A percentile compares a stretch with the other conserved stretches of the same genome.
These are phyloP conservation scores for Zophobas atratus DNA, from an alignment of 1,140 invertebrate species.

Conservation along the genomic window DNA sequence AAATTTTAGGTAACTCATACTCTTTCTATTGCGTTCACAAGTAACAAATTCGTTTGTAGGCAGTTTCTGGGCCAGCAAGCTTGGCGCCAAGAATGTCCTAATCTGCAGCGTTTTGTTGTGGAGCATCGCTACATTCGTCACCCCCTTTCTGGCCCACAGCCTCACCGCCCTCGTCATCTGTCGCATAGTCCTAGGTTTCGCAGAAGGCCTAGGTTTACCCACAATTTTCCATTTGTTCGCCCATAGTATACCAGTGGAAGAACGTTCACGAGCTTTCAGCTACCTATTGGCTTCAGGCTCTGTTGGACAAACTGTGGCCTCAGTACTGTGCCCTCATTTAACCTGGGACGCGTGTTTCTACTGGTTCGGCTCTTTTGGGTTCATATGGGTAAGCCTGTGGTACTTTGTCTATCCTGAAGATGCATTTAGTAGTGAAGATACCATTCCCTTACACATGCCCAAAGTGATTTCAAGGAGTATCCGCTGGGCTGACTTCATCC, in stretches of 20 bases:
- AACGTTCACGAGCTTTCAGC: conserved; percentile 83
- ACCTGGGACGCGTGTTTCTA: conserved; percentile 82
- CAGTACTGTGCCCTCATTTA: conserved; percentile 79
- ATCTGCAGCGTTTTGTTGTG: conserved; percentile 82
- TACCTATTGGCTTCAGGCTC: conserved; percentile 84
- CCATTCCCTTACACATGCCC: conserved; percentile 78
- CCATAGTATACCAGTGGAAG: conserved; percentile 81
- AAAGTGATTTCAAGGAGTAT: conserved; percentile 73
- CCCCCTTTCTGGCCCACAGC: conserved; percentile 79
- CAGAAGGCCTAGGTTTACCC: conserved; percentile 82
- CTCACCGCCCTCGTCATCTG: conserved; percentile 76
- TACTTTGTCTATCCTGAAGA: conserved; percentile 75
- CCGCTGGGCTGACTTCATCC: conserved; percentile 79
- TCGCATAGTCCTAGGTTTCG: conserved; percentile 80
- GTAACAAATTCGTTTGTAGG: conserved; percentile 73
- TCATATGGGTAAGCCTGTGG: conserved; percentile 82
- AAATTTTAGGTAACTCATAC: conserved; percentile 67
- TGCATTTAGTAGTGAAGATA: conserved; percentile 71
- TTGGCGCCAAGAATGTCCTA: conserved; percentile 82
- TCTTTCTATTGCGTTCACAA: too few relatives aligned
- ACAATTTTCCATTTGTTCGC: conserved; percentile 88
- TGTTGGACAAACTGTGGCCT: conserved; percentile 84
- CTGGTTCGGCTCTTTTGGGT: conserved; percentile 80
- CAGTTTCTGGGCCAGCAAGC: conserved; percentile 79
- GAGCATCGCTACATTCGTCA: conserved; percentile 83